A percentile compares a stretch with the other conserved stretches of the same genome.
These are phyloP conservation scores for Melanotaenia duboulayi DNA, from an alignment of 2,113 vertebrate species.

Conservation along the genomic window DNA sequence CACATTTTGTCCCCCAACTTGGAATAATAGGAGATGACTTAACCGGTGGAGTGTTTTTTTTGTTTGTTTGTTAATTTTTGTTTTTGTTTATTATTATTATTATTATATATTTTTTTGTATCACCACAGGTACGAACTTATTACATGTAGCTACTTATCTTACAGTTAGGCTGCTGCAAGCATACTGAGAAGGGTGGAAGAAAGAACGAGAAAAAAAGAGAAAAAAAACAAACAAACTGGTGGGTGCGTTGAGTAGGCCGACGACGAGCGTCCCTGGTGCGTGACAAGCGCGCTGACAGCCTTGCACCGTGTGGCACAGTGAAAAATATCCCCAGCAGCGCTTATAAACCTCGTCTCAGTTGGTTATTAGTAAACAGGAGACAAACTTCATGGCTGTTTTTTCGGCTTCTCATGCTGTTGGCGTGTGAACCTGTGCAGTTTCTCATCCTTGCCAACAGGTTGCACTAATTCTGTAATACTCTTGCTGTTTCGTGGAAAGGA, in stretches of 20 bases:
- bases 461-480: constrained; percentile 61
- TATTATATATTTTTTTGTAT: neutral
- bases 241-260: constrained; percentile 42
- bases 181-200: too few species aligned
- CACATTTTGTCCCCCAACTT: constrained; percentile 13
- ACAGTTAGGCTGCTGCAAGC: neutral
- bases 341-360: neutral
- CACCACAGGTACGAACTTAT: constrained; percentile 59
- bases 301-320: neutral
- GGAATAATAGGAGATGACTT: constrained; percentile 67
- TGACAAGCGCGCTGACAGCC: constrained; percentile 12
- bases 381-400: constrained; percentile 24
- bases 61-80: too few species aligned
- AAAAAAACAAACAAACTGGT: constrained; percentile 6
- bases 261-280: constrained; percentile 4
- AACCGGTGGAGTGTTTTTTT: constrained; percentile 30
- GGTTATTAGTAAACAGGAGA: neutral
- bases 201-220: too few species aligned
- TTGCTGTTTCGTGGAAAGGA: constrained; percentile 22
- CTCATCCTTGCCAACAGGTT: constrained; percentile 77
- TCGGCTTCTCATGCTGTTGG: constrained; percentile 5
- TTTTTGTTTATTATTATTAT: too few species aligned
- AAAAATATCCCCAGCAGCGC: neutral
- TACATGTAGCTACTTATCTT: constrained; percentile 6
- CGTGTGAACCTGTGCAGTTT: constrained; percentile 65